Conservation (phyloP, 2,797 vertebrate genomes). For the Etheostoma perlongum region DNA sequence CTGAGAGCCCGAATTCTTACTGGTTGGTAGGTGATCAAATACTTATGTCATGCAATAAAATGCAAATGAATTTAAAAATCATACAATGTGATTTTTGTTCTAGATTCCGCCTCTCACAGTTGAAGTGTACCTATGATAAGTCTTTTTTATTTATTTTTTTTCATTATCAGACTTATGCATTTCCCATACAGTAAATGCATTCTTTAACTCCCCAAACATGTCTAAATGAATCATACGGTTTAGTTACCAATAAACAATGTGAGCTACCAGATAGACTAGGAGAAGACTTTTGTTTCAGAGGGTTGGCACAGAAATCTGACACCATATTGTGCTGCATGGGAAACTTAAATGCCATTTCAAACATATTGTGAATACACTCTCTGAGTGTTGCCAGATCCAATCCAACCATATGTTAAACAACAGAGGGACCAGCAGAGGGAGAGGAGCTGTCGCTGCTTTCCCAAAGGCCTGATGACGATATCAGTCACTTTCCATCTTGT, state of each 20-base stretch:
- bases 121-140: too few species aligned
- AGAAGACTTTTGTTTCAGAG: constrained; percentile 17
- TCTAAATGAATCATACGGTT: neutral
- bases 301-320: constrained; percentile 20
- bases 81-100: too few species aligned
- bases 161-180: neutral
- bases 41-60: too few species aligned
- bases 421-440: constrained; percentile 21
- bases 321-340: constrained; percentile 21
- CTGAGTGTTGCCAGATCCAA: constrained; percentile 34
- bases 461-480: neutral
- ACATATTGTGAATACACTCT: constrained; percentile 34
- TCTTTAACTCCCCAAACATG: neutral
- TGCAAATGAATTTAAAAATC: too few species aligned
- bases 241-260: neutral
- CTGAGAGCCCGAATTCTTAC: too few species aligned
- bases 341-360: constrained; percentile 44
- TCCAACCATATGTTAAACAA: constrained; percentile 42
- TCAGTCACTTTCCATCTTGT: neutral
- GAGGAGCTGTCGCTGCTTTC: neutral
- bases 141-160: too few species aligned
- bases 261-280: neutral
- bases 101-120: too few species aligned
- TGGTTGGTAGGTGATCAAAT: too few species aligned
- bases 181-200: neutral